Evolutionary conservation across 2,113 vertebrate genomes (phyloP).

Genomic region (Neotragus pygmaeus): DNA sequence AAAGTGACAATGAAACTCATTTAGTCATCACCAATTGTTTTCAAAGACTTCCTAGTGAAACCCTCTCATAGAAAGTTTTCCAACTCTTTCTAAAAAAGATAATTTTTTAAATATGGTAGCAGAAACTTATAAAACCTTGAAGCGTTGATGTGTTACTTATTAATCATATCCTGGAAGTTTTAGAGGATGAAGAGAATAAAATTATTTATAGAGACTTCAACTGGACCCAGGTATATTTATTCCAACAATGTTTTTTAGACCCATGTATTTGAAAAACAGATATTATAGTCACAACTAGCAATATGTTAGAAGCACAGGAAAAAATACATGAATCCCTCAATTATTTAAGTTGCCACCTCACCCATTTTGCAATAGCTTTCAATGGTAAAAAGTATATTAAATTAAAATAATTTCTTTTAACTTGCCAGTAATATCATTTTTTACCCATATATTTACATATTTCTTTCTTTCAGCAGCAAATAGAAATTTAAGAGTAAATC

Average conservation of each 20-base stretch:
- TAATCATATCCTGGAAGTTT: not conserved
- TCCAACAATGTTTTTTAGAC: not conserved
- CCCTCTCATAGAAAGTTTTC: not conserved
- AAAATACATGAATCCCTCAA: not conserved
- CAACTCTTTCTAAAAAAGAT: not conserved
- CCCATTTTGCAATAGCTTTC: not conserved
- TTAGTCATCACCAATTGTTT: conserved; percentile 9
- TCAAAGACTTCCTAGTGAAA: not conserved
- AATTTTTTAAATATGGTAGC: not conserved
- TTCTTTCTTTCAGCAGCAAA: conserved; percentile 29
- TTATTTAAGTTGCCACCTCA: not conserved
- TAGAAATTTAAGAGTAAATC: not conserved
- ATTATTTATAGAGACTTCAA: not conserved
- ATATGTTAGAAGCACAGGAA: not conserved
- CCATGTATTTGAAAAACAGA: not conserved
- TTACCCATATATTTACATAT: not conserved
- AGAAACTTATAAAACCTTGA: not conserved
- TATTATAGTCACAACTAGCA: not conserved
- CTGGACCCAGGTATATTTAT: not conserved
- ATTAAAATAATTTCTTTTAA: conserved; percentile 4
- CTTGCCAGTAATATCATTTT: conserved; percentile 16
- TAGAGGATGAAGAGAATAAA: not conserved
- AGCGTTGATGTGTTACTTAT: not conserved
- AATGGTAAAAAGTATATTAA: not conserved
- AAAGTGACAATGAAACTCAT: not conserved